These are phyloP conservation scores for Heterodera carotae DNA, from an alignment of 1,140 invertebrate species.

Conservation along the genomic window DNA sequence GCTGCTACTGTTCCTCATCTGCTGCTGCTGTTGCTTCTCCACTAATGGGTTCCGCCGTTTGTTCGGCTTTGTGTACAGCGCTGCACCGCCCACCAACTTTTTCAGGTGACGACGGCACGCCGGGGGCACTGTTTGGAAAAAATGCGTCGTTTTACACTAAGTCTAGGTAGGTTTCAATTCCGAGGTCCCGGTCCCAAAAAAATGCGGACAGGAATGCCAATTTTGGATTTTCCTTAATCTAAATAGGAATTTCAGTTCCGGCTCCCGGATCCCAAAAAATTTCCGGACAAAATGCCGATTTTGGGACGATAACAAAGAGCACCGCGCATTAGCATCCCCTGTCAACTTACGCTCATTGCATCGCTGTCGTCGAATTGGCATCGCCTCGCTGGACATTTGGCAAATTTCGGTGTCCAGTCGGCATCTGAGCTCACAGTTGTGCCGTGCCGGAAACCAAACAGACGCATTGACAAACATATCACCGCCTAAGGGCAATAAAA, in stretches of 20 bases:
- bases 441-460: conserved; percentile 38
- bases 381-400: conserved; percentile 26
- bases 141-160: neutral
- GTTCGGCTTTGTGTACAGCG: conserved; percentile 26
- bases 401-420: conserved; percentile 34
- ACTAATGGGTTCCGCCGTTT: neutral
- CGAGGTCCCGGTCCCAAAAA: too few species aligned
- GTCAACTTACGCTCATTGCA: conserved; percentile 26
- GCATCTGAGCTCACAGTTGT: conserved; percentile 40
- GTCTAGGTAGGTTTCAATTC: too few species aligned
- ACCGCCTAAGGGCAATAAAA: conserved; percentile 35
- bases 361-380: conserved; percentile 31
- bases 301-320: too few species aligned
- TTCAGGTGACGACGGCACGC: conserved; percentile 34
- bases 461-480: conserved; percentile 38
- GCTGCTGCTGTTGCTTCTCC: too few species aligned
- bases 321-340: too few species aligned
- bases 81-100: conserved; percentile 26
- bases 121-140: conserved; percentile 31
- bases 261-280: too few species aligned
- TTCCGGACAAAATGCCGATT: too few species aligned
- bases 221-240: too few species aligned
- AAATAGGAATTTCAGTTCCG: too few species aligned
- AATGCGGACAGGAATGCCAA: too few species aligned
- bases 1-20: conserved; percentile 13